Conservation (phyloP, 2,797 vertebrate species). For the Rhinoraja longicauda region DNA sequence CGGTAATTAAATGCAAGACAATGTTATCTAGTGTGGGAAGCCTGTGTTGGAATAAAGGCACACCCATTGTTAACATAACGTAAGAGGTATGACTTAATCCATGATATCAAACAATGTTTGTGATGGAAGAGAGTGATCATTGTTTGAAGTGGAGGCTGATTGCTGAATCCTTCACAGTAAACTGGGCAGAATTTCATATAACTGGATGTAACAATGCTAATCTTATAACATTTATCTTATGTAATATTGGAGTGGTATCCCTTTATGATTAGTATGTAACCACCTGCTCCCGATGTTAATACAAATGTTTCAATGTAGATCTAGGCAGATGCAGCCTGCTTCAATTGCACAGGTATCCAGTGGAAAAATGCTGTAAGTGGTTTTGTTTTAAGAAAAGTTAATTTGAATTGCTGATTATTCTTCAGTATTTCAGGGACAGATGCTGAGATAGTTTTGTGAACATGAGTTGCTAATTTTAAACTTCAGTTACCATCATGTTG, state of each 20-base stretch:
- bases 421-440: not conserved
- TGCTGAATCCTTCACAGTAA: not conserved
- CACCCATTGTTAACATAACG: not conserved
- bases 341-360: too few species aligned
- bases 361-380: too few species aligned
- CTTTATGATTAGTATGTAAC: too few species aligned
- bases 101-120: not conserved
- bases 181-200: not conserved
- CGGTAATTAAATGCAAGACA: not conserved
- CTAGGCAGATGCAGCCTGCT: too few species aligned
- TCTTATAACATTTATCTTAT: too few species aligned
- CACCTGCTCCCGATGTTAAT: too few species aligned
- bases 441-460: not conserved
- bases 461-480: not conserved
- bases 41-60: not conserved
- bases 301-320: too few species aligned
- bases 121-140: not conserved
- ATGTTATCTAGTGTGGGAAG: too few species aligned
- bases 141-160: not conserved
- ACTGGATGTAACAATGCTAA: not conserved
- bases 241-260: too few species aligned
- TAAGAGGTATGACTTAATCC: not conserved
- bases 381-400: too few species aligned
- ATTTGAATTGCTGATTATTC: too few species aligned
- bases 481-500: not conserved